Evolutionary conservation across 2,888 invertebrate species (phyloP).

Genomic region (Xanthostigma xanthostigma): DNA sequence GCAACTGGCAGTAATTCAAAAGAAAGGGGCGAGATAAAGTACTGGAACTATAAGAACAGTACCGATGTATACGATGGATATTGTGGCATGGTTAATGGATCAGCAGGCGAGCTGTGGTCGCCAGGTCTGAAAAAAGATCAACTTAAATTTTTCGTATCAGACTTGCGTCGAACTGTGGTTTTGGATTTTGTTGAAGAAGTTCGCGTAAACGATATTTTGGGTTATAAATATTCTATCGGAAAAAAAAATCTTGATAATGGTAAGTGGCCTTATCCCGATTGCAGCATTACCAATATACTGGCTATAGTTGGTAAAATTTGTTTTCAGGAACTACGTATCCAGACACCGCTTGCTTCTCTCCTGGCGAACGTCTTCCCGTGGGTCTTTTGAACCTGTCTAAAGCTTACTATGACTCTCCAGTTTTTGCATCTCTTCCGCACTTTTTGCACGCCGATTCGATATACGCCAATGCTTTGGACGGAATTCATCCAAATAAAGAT

Average conservation of each 20-base stretch:
- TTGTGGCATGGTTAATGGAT: constrained; percentile 52
- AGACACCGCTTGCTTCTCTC: constrained; percentile 54
- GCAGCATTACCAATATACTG: neutral
- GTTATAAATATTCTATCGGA: constrained; percentile 49
- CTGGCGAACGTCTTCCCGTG: constrained; percentile 51
- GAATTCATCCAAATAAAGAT: constrained; percentile 48
- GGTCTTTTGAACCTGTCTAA: constrained; percentile 62
- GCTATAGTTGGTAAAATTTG: neutral
- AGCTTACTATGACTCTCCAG: constrained; percentile 63
- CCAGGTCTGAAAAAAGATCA: constrained; percentile 42
- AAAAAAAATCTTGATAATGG: constrained; percentile 52
- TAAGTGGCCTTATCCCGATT: constrained; percentile 16
- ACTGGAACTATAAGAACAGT: constrained; percentile 53
- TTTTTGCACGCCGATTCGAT: constrained; percentile 57
- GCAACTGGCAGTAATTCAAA: constrained; percentile 48
- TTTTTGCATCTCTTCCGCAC: constrained; percentile 69
- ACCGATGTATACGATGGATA: constrained; percentile 37
- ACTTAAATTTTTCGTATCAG: constrained; percentile 53
- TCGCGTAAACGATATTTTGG: constrained; percentile 39
- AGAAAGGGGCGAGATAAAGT: constrained; percentile 46
- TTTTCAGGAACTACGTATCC: constrained; percentile 36
- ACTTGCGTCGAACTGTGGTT: constrained; percentile 54
- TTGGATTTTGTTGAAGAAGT: constrained; percentile 45
- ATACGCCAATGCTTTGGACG: constrained; percentile 44
- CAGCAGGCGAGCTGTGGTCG: constrained; percentile 68